A percentile compares a stretch with the other conserved stretches of the same genome.
phyloP scores from a whole-genome alignment of 2,888 invertebrate species.

The Chromoteleia sp. region DNA sequence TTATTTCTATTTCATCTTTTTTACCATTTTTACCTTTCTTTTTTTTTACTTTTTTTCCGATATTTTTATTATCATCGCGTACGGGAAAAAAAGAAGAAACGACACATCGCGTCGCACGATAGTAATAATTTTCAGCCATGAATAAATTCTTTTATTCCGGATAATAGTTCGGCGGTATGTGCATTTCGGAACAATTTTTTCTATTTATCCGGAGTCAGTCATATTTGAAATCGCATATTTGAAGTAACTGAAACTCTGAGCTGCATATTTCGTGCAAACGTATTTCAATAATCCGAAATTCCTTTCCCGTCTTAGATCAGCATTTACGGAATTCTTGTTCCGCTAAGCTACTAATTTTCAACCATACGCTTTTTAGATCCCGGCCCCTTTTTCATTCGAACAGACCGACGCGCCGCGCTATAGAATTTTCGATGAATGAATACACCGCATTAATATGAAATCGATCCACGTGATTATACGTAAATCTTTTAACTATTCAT shows the following conservation, averaged over 20 bases:
- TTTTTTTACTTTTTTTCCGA: not conserved
- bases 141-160: slow-evolving; percentile 61
- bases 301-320: slow-evolving; percentile 64
- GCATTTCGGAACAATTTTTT: slow-evolving; percentile 60
- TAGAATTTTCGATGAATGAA: slow-evolving; percentile 37
- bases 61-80: slow-evolving; percentile 12
- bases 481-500: slow-evolving; percentile 47
- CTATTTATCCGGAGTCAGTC: slow-evolving; percentile 61
- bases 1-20: not conserved
- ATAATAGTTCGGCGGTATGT: slow-evolving; percentile 44
- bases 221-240: slow-evolving; percentile 67
- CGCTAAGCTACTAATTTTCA: slow-evolving; percentile 61
- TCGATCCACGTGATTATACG: slow-evolving; percentile 45
- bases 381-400: slow-evolving; percentile 44
- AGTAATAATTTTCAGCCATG: slow-evolving; percentile 53
- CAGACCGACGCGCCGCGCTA: slow-evolving; percentile 21
- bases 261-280: slow-evolving; percentile 62
- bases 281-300: slow-evolving; percentile 68
- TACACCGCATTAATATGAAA: slow-evolving; percentile 54
- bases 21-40: no score
- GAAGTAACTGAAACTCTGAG: slow-evolving; percentile 66
- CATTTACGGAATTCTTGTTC: slow-evolving; percentile 68
- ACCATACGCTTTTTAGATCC: slow-evolving; percentile 59
- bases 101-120: slow-evolving; percentile 25
- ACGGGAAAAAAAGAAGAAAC: slow-evolving; percentile 8